phyloP scores from a whole-genome alignment of 2,888 invertebrate genomes.

The Gastracanthus pulcherrimus region DNA sequence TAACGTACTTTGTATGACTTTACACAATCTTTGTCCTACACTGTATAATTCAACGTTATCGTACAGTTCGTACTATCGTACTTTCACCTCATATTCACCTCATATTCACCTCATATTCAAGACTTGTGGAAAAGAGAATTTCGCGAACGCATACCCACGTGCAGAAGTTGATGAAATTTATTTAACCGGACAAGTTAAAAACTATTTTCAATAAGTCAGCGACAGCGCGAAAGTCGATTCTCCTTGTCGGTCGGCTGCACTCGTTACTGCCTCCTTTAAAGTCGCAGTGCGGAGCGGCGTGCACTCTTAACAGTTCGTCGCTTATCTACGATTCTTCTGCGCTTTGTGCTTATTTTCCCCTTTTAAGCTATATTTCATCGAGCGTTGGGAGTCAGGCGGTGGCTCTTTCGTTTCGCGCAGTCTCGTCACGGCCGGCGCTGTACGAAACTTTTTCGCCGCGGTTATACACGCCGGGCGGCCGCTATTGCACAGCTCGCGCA shows the following conservation, averaged over 20 bases:
- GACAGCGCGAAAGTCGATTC: neutral
- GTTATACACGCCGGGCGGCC: no score
- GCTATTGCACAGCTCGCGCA: neutral
- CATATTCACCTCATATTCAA: neutral
- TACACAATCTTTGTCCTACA: neutral
- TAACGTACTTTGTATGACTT: neutral
- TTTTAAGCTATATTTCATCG: slow-evolving; percentile 1
- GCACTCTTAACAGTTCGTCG: neutral
- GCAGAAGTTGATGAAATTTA: neutral
- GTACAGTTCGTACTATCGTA: no score
- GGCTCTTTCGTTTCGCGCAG: no score
- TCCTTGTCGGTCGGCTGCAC: neutral
- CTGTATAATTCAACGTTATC: neutral
- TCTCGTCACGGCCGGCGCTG: neutral
- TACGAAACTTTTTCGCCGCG: slow-evolving; percentile 3
- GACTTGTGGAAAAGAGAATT: neutral
- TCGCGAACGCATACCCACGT: neutral
- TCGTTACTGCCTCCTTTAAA: neutral
- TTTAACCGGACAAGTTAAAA: neutral
- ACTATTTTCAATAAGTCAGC: neutral
- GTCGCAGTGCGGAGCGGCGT: neutral
- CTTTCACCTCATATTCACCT: neutral
- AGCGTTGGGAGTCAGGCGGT: no score
- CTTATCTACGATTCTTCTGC: neutral
- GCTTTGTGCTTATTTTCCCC: neutral